Conservation (phyloP, 1,140 invertebrate species). For the Dryas iulia region DNA sequence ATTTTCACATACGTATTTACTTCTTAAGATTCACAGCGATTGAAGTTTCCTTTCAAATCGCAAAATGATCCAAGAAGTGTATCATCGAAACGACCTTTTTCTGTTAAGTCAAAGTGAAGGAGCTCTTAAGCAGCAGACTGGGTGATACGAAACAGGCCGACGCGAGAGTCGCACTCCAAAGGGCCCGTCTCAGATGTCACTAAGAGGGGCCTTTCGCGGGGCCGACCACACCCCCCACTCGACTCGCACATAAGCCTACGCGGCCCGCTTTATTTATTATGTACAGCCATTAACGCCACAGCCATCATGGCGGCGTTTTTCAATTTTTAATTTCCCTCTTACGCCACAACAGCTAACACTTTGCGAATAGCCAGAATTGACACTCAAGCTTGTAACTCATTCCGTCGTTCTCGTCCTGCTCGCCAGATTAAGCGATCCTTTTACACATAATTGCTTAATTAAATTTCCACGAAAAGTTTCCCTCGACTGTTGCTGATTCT, state of each 20-base stretch:
- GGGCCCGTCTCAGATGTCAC: constrained; percentile 76
- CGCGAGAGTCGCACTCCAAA: constrained; percentile 64
- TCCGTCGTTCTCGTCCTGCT: constrained; percentile 29
- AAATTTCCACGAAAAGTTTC: constrained; percentile 34
- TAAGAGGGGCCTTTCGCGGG: constrained; percentile 71
- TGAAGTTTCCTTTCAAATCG: constrained; percentile 15
- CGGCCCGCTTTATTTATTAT: constrained; percentile 78
- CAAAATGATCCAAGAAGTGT: constrained; percentile 42
- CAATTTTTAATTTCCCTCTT: constrained; percentile 78
- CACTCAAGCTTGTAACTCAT: constrained; percentile 62
- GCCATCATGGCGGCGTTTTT: constrained; percentile 74
- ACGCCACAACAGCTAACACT: constrained; percentile 51
- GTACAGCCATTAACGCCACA: constrained; percentile 76
- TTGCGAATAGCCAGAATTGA: constrained; percentile 58
- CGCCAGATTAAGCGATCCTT: constrained; percentile 29
- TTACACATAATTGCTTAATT: constrained; percentile 39
- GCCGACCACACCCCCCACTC: constrained; percentile 75
- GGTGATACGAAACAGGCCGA: constrained; percentile 77
- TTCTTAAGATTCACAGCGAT: not conserved
- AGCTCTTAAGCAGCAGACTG: constrained; percentile 63
- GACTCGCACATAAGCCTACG: constrained; percentile 74
- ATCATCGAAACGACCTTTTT: constrained; percentile 66
- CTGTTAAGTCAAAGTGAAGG: constrained; percentile 75
- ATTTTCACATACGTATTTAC: not conserved
- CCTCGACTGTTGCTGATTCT: not conserved